Evolutionary conservation across 2,113 vertebrate species (phyloP).

Genomic region (Electrona antarctica): DNA sequence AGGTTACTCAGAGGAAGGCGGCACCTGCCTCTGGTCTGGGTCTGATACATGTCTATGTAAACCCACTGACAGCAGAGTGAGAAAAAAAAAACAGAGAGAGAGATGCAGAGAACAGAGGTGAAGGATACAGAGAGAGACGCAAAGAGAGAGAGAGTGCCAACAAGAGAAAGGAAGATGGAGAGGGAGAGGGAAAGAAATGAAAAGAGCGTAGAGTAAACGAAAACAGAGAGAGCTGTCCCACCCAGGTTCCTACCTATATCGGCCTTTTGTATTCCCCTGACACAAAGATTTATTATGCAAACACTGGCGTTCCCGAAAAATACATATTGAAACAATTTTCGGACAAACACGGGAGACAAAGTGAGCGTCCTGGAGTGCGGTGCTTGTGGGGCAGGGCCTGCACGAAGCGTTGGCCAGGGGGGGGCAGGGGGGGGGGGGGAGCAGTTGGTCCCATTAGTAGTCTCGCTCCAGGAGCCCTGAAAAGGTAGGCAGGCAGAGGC

Average conservation of each 20-base stretch:
- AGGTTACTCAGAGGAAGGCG: conserved; percentile 27
- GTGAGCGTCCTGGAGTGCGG: conserved; percentile 62
- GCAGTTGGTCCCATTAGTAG: conserved; percentile 63
- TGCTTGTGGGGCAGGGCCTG: conserved; percentile 26
- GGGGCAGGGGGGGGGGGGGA: conserved; percentile 25
- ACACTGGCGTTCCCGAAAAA: conserved; percentile 78
- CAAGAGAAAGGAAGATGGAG: not conserved
- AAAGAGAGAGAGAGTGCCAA: conserved; percentile 24
- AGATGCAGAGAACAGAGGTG: not conserved
- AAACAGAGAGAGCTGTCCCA: conserved; percentile 44
- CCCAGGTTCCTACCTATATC: conserved; percentile 71
- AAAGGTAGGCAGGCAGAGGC: conserved; percentile 63
- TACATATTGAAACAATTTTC: conserved; percentile 82
- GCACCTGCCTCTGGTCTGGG: conserved; percentile 21
- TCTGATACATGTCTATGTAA: conserved; percentile 53
- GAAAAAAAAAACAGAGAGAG: not conserved
- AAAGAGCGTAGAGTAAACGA: not conserved
- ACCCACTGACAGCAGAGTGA: conserved; percentile 47
- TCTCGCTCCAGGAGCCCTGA: conserved; percentile 75
- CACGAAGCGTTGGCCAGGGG: conserved; percentile 22
- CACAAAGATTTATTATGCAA: conserved; percentile 80
- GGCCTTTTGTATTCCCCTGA: conserved; percentile 73
- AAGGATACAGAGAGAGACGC: not conserved
- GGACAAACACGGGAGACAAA: conserved; percentile 78
- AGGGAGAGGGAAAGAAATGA: conserved; percentile 27